Base-by-base conservation (phyloP, 1,140 invertebrate species). In the Drosophila seguyi region DNA sequence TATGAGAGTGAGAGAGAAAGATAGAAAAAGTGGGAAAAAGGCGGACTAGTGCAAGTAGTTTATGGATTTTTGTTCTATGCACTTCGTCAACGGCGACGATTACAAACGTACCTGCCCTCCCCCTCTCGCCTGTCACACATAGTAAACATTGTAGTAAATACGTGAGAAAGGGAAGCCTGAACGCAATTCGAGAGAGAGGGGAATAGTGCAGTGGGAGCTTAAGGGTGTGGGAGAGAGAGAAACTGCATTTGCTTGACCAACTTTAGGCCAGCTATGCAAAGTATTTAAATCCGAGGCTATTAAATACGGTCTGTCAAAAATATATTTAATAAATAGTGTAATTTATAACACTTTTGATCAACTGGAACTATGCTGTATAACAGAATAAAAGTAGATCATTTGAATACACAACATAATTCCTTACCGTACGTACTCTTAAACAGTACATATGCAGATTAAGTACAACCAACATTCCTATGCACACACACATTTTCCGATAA, bases 61-160 rank as follows among this genome's bases (percentile, higher is more conserved):
- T 88, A 87, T 87, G 76, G 85, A 90, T 90, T 88, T 88, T 87
- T 78, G 36, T 58, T 44, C 56, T 53, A 58, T 65, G 53, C 59
- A 48, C 31, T 75, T 74, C 66, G 66, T 38, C 62, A 67, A 67
- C 66, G 66, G 31, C 36, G 66, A 67, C 66, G 66, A 69, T 48
- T 67, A 48, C 59, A 41, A 67, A 63, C 44, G 44, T 6, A 2
- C 16, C 22, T 58, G 31, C 60, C 20, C 45, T 16, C 39, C 29
- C 61, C 42, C 57, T 50, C 41, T 45, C 58, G 53, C 57, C 67
- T 74, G 79, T 78, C 75, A 77, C 83, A 88, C 84, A 80, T 88
- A 88, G 84, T 88, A 88, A 88, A 88, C 84, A 88, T 84, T 90
- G 85, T 88, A 88, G 84, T 88, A 88, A 78, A 71, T 87, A 73